Conservation (phyloP, 2,888 invertebrate species). For the Lacanobia oleracea region DNA sequence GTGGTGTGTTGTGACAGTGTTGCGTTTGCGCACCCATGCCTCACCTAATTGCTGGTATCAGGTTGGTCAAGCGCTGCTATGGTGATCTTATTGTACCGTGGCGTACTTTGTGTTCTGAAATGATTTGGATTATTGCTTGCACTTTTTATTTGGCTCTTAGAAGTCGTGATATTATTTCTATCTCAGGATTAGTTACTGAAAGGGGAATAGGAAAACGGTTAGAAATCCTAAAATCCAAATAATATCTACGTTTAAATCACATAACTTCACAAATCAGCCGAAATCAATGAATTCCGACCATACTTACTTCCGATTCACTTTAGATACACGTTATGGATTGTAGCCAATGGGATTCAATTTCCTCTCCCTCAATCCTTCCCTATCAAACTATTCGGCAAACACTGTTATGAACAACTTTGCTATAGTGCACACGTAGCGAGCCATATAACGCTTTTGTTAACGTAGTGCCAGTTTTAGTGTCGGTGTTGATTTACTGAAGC, state of each 20-base stretch:
- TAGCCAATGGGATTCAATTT: constrained; percentile 75
- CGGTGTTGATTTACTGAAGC: constrained; percentile 64
- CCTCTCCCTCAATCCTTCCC: constrained; percentile 72
- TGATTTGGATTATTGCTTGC: neutral
- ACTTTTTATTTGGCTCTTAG: too few species aligned
- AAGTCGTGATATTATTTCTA: too few species aligned
- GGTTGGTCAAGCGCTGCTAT: constrained; percentile 70
- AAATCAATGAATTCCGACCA: constrained; percentile 40
- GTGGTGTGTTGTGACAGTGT: constrained; percentile 76
- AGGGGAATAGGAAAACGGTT: too few species aligned
- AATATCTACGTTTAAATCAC: neutral
- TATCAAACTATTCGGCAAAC: constrained; percentile 64
- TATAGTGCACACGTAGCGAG: constrained; percentile 33
- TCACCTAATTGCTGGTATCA: constrained; percentile 80
- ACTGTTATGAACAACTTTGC: constrained; percentile 50
- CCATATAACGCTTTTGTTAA: constrained; percentile 46
- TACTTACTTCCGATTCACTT: constrained; percentile 49
- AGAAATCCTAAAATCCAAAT: neutral
- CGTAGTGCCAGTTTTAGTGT: constrained; percentile 56
- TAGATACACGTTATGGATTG: constrained; percentile 70
- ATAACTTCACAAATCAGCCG: constrained; percentile 35
- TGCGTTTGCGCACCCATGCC: constrained; percentile 83
- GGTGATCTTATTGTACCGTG: constrained; percentile 53
- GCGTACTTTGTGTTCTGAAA: constrained; percentile 6
- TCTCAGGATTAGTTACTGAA: too few species aligned